Evolutionary conservation across 2,797 vertebrate species (phyloP), one percentile per base, ranked within the genome.

Genomic region (Cirrhinus mrigala): DNA sequence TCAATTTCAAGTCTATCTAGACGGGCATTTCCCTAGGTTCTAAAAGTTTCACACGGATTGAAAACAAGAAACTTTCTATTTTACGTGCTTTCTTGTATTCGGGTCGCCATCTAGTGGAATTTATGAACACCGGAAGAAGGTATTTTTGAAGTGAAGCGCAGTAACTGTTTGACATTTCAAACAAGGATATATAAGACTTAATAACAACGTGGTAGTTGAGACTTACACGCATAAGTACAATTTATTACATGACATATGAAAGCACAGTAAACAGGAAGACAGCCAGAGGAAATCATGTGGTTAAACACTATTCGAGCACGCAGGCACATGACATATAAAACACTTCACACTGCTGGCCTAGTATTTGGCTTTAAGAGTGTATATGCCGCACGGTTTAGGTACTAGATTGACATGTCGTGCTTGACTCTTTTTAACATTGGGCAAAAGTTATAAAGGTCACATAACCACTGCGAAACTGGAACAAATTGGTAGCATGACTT

Each of bases 261-360:
- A 37, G 9, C 3, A 66, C 58, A 20, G 22, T 15, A 83, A 83
- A 76, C 22, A 54, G 15, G 22, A 68, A 27, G 82, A 40, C 12
- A 74, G 18, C 1, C 56, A 75, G 20, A 24, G 46, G 29, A 76
- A 66, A 50, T 40, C 16, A 33, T 76, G 81, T 83, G 54, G 69
- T 62, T 62, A 66, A 52, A 66, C 71, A 10, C 2, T n/a, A 29
- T 29, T 60, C 27, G 18, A 62, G 18, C 40, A 37, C 0, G 27
- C 24, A 24, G 54, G 10, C 71, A 52, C 40, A 71, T 22, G 10
- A 16, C 16, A 60, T 6, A 27, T 64, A 16, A 3, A 52, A 66
- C 27, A 24, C 27, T 20, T 44, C 8, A 44, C 40, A 44, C 7
- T 75, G 58, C 20, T 66, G 40, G 3, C 4, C 15, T 79, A 58